phyloP scores from a whole-genome alignment of 2,888 invertebrate genomes.

The Zhuqinia jingwanae region DNA sequence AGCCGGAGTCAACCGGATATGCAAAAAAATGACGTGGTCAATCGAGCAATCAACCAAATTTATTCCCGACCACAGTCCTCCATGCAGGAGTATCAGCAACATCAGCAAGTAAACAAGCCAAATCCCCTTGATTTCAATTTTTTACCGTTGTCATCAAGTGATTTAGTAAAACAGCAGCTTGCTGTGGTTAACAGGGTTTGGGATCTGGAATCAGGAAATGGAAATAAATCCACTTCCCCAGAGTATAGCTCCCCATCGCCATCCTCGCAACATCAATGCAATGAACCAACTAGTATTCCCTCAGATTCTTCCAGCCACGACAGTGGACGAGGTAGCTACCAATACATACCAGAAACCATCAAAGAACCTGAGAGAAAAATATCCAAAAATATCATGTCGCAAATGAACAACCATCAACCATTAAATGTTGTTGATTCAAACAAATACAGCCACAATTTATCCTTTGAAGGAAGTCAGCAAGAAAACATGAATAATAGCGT shows the following conservation, averaged over 20 bases:
- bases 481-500: background rate
- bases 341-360: slow-evolving; percentile 26
- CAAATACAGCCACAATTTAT: background rate
- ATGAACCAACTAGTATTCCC: slow-evolving; percentile 14
- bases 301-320: slow-evolving; percentile 69
- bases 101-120: background rate
- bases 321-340: slow-evolving; percentile 63
- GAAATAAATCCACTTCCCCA: background rate
- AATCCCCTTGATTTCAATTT: slow-evolving; percentile 64
- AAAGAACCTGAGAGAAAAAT: slow-evolving; percentile 8
- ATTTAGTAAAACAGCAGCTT: slow-evolving; percentile 58
- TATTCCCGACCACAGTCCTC: slow-evolving; percentile 25
- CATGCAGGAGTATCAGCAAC: background rate
- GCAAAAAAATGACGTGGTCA: background rate
- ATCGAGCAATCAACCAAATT: background rate
- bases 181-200: slow-evolving; percentile 50
- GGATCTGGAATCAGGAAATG: background rate
- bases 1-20: slow-evolving; percentile 54
- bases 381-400: background rate
- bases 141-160: slow-evolving; percentile 62
- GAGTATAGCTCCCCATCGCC: background rate
- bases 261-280: background rate
- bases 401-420: background rate
- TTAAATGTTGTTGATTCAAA: background rate
- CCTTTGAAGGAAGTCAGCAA: background rate